Evolutionary conservation across 2,113 vertebrate species (phyloP), one percentile per base, ranked within the genome.

Genomic region (Stictonetta naevosa): DNA sequence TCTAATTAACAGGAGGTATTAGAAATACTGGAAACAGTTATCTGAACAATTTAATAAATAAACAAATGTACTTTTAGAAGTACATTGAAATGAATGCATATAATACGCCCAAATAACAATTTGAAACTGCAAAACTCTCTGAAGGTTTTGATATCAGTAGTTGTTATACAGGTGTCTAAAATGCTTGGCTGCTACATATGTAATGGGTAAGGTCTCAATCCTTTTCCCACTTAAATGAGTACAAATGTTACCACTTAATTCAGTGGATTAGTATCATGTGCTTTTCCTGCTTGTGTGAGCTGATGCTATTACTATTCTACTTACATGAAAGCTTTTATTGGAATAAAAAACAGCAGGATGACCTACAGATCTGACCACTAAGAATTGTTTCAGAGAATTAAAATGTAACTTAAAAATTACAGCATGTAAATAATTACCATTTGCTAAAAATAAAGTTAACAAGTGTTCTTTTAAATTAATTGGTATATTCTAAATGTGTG

Each of bases 371-470:
- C 53, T 68, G 76, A 77, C 48, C 15, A 8, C 16, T 33, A 19
- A n/a, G 11, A 81, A 64, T 34, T 34, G 26, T 55, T 2, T 53
- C 20, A 88, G 21, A 71, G 11, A 88, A 90, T 83, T 31, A 58
- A 93, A 93, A 67, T 19, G 16, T 33, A 74, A 34, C 33, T 62
- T 78, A 53, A 91, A 91, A 63, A 26, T 1, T 28, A 40, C 31
- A 83, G 58, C 8, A 8, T 82, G 83, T 58, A 96, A 95, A 93
- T 91, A 95, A 69, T 78, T 75, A 36, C 22, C 36, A 44, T 68
- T 83, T 94, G 19, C 19, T 68, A 74, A 64, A 92, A 60, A 19
- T 42, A 92, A 95, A 92, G 74, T 74, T 82, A 93, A 58, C 48
- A 80, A 88, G 60, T 33, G 10, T 79, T 86, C 28, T 64, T 46